phyloP scores from a whole-genome alignment of 2,797 vertebrate species.

The Rallus crepitans region DNA sequence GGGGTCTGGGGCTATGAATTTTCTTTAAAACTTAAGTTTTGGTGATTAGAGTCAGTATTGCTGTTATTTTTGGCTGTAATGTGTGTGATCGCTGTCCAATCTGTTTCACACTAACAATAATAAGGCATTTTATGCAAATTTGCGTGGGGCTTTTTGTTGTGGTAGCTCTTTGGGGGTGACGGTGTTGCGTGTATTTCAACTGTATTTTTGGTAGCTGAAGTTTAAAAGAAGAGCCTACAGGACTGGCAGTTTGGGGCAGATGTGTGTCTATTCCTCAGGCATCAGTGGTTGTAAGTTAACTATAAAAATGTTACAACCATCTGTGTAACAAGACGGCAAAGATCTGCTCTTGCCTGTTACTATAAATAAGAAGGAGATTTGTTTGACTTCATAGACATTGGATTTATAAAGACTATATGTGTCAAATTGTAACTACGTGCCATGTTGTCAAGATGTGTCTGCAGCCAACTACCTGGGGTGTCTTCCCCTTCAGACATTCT shows the following conservation, averaged over 20 bases:
- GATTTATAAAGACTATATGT: slow-evolving; percentile 66
- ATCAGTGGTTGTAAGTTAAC: slow-evolving; percentile 78
- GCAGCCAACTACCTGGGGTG: slow-evolving; percentile 68
- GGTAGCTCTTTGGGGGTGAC: background rate
- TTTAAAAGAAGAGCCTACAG: slow-evolving; percentile 74
- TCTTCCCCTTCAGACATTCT: slow-evolving; percentile 62
- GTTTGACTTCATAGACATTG: slow-evolving; percentile 71
- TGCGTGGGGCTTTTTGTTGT: background rate
- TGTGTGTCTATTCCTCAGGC: slow-evolving; percentile 77
- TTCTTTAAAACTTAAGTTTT: background rate
- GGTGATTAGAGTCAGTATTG: background rate
- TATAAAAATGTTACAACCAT: slow-evolving; percentile 77
- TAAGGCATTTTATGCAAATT: background rate
- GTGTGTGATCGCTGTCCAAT: background rate
- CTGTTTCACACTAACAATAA: background rate
- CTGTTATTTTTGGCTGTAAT: background rate
- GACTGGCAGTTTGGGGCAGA: slow-evolving; percentile 76
- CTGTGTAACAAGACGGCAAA: slow-evolving; percentile 77
- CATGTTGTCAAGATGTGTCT: slow-evolving; percentile 47
- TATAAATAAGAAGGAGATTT: slow-evolving; percentile 72
- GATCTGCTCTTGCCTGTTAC: slow-evolving; percentile 69
- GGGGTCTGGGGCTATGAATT: background rate
- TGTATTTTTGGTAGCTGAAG: slow-evolving; percentile 62
- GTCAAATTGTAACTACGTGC: slow-evolving; percentile 56
- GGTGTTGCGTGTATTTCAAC: background rate